Evolutionary conservation across 1,140 invertebrate species (phyloP).

Genomic region (Bombus pascuorum): DNA sequence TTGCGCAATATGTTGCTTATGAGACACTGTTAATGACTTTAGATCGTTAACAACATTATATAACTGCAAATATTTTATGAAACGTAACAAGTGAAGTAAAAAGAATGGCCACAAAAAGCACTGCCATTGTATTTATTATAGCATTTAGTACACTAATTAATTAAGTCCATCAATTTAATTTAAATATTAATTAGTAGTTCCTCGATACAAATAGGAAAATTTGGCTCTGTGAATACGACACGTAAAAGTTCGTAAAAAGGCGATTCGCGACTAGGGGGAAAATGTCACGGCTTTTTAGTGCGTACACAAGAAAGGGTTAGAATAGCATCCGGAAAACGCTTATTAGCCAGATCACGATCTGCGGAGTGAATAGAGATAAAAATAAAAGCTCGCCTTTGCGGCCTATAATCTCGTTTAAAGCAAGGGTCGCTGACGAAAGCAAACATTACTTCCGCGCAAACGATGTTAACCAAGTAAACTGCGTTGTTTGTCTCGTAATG

Average conservation of each 20-base stretch:
- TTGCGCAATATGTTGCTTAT: constrained; percentile 11
- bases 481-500: constrained; percentile 44
- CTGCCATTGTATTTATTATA: too few relatives aligned
- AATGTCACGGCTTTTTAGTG: not conserved
- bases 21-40: not conserved
- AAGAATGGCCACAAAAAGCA: not conserved
- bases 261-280: not conserved
- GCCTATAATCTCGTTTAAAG: constrained; percentile 41
- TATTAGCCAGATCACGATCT: constrained; percentile 32
- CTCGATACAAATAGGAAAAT: too few relatives aligned
- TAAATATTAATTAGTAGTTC: too few relatives aligned
- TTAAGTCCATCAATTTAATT: too few relatives aligned
- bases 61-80: not conserved
- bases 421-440: constrained; percentile 47
- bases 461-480: constrained; percentile 48
- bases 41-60: constrained; percentile 25
- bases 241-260: too few relatives aligned
- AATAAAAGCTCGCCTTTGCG: constrained; percentile 46
- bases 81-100: not conserved
- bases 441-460: constrained; percentile 53
- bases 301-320: constrained; percentile 15
- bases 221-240: too few relatives aligned
- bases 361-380: constrained; percentile 16
- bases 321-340: constrained; percentile 18
- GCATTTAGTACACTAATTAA: too few relatives aligned